phyloP scores from a whole-genome alignment of 2,888 invertebrate genomes.

The Clostera curtula region DNA sequence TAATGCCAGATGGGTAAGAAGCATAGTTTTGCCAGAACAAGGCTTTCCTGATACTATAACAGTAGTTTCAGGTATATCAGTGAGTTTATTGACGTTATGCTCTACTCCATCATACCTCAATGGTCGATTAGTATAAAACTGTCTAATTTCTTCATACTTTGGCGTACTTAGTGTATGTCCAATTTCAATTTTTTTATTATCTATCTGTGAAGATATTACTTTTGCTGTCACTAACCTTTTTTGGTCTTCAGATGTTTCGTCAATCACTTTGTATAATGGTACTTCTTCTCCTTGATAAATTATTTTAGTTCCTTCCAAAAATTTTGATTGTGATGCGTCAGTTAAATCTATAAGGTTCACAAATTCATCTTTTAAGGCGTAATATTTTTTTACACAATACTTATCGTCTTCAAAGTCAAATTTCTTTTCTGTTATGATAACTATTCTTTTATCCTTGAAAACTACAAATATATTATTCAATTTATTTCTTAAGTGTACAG shows the following conservation, averaged over 20 bases:
- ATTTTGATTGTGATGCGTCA: slow-evolving; percentile 17
- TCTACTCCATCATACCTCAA: slow-evolving; percentile 15
- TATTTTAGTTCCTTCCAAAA: slow-evolving; percentile 19
- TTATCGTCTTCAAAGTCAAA: slow-evolving; percentile 13
- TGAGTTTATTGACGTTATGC: slow-evolving; percentile 20
- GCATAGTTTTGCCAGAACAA: slow-evolving; percentile 30
- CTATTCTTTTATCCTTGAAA: slow-evolving; percentile 17
- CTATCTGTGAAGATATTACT: slow-evolving; percentile 21
- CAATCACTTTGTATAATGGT: slow-evolving; percentile 17
- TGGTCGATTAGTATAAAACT: slow-evolving; percentile 24
- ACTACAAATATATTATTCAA: slow-evolving; percentile 20
- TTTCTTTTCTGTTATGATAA: slow-evolving; percentile 21
- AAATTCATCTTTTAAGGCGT: slow-evolving; percentile 15
- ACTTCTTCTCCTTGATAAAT: slow-evolving; percentile 27
- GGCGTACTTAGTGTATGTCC: slow-evolving; percentile 19
- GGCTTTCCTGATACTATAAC: slow-evolving; percentile 26
- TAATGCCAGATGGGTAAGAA: slow-evolving; percentile 28
- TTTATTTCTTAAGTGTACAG: slow-evolving; percentile 16
- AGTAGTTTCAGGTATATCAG: slow-evolving; percentile 23
- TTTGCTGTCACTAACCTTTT: slow-evolving; percentile 22
- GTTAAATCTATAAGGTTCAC: slow-evolving; percentile 20
- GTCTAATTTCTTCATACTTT: slow-evolving; percentile 25
- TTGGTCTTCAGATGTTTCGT: slow-evolving; percentile 16
- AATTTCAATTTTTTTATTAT: slow-evolving; percentile 25
- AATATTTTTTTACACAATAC: slow-evolving; percentile 8